Base-by-base conservation (phyloP, 2,888 invertebrate species). In the Clostera curtula region DNA sequence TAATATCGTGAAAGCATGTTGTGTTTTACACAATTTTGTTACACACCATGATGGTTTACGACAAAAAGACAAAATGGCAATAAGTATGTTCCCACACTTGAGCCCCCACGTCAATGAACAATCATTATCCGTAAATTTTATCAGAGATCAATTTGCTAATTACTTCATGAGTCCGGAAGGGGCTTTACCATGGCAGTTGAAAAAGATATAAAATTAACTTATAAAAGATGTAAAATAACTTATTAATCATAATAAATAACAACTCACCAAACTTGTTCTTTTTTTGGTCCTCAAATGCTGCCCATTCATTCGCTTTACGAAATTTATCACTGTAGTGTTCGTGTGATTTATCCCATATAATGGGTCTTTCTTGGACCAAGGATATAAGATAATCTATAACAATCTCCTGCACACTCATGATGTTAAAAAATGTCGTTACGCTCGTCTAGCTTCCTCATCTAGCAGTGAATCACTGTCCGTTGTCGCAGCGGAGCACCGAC, bases 381-480 rank as follows among this genome's bases (percentile, higher is more conserved):
- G 41, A 40, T 19, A 41, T 41, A 24, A 44, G 36, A 40, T 33
- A 44, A 40, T 44, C 47, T 33, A 44, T 40, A 40, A 43, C 45
- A 25, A 42, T 39, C 17, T 46, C 36, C 33, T 46, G 26, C 36
- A 17, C 40, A 44, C 40, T 47, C 47, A 44, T 44, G 32, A 7
- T 43, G 23, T 20, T 28, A 35, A 33, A 39, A 39, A 39, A 27
- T 32, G 25, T 37, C 31, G 25, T 37, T 31, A 41, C 34, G 35
- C 30, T 26, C 32, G 34, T 34, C 32, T n/a, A n/a, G n/a, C n/a
- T n/a, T n/a, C n/a, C n/a, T n/a, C n/a, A n/a, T n/a, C n/a, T n/a
- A n/a, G n/a, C n/a, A n/a, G n/a, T n/a, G n/a, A n/a, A n/a, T n/a
- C n/a, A n/a, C n/a, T n/a, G n/a, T n/a, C n/a, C n/a, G n/a, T n/a